Base-by-base conservation (phyloP, 2,888 invertebrate species). In the Tetropium fuscum region DNA sequence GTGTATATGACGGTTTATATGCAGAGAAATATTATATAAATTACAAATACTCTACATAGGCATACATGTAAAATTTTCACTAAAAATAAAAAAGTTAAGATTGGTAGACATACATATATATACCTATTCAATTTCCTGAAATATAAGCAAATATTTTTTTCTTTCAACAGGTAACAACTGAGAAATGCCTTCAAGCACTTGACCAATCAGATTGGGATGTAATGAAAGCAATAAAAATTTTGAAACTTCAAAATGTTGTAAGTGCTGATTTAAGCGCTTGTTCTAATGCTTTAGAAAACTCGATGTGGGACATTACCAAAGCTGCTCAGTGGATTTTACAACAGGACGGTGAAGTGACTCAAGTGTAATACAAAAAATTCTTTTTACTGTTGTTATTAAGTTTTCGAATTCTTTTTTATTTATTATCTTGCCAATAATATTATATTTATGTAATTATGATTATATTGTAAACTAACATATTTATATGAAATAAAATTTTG, bases 191-290 rank as follows among this genome's bases (percentile, higher is more conserved):
- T 2, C 86, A 87, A 63, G 92, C 93, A 0, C 80, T 97, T 34
- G 92, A 95, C 75, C 87, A 91, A 60, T 91, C 93, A 51, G 88
- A 91, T 63, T 96, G 97, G 95, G 91, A 95, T 76, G 92, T 96
- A 0, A 90, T 94, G 75, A 89, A 89, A 47, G 95, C 95, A 8
- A 94, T 97, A 66, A 97, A 97, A 78, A 82, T 92, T 62, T 85
- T 90, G 15, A 87, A 89, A 47, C 84, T 94, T 34, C 88, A 88
- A 76, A 84, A 85, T 65, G 76, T 74, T 4, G 72, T 74, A 79
- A 48, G 77, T 51, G 77, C 78, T 3, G 78, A 80, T 58, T 69
- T 82, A 49, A 58, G 67, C 13, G 72, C 75, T 22, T 87, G 87
- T 71, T 81, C 80, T 56, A 77, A 83, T 11, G 87, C 88, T 11